A percentile compares a stretch with the other conserved stretches of the same genome.
Conservation (phyloP, 2,113 vertebrate genomes). For the Smithornis capensis region DNA sequence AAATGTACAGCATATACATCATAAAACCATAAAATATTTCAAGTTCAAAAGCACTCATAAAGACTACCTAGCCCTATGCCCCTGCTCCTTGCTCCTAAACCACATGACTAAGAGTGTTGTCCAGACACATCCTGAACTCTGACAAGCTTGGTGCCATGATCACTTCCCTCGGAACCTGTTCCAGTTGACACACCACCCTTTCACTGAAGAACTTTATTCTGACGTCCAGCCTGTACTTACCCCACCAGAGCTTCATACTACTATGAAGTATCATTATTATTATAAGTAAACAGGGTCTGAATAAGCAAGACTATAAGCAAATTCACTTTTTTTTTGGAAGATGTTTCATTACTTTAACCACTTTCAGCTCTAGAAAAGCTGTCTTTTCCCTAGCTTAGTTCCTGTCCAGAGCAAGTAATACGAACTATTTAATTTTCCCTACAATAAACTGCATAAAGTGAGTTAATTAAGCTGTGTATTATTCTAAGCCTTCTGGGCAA, state of each 20-base stretch:
- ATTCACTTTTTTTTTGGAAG: background rate
- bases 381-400: background rate
- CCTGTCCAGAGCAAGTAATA: background rate
- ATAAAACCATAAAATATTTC: background rate
- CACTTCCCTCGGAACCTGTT: background rate
- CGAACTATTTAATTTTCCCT: background rate
- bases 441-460: background rate
- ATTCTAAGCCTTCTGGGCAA: background rate
- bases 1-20: background rate
- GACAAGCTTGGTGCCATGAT: background rate
- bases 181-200: background rate
- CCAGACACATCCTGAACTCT: background rate
- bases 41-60: background rate
- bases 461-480: background rate
- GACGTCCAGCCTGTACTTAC: background rate
- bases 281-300: background rate
- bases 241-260: background rate
- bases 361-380: background rate
- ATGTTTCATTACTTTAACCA: background rate
- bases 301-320: background rate
- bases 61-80: background rate
- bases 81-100: background rate
- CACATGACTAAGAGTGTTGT: rapidly evolving
- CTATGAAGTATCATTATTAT: background rate
- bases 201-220: background rate